Evolutionary conservation across 2,888 invertebrate species (phyloP).

Genomic region (Smittia sp.): DNA sequence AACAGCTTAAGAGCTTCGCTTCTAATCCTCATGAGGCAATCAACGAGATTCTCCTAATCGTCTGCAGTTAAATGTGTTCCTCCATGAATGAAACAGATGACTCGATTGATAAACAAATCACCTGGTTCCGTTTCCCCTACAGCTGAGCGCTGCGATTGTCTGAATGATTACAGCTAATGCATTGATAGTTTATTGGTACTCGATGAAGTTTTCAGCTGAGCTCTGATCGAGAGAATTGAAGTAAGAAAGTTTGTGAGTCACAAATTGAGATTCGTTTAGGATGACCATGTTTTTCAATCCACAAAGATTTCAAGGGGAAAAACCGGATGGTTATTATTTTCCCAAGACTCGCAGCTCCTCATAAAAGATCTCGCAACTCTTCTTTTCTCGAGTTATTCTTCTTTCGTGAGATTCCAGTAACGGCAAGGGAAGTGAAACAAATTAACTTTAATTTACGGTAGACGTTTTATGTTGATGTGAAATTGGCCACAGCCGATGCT

Average conservation of each 20-base stretch:
- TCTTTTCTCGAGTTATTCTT: neutral
- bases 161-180: neutral
- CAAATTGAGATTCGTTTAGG: too few species aligned
- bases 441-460: constrained; percentile 41
- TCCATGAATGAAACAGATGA: constrained; percentile 7
- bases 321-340: constrained; percentile 22
- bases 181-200: neutral
- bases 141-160: neutral
- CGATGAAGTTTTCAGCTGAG: too few species aligned
- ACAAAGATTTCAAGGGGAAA: neutral
- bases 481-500: neutral
- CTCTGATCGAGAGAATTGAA: too few species aligned
- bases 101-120: constrained; percentile 9
- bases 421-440: constrained; percentile 41
- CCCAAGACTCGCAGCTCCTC: neutral
- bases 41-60: neutral
- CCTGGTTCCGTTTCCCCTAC: neutral
- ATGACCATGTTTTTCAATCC: too few species aligned
- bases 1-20: neutral
- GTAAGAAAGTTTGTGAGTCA: too few species aligned
- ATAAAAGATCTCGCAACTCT: too few species aligned
- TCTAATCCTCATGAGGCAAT: neutral
- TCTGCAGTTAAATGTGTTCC: neutral
- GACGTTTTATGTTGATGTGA: constrained; percentile 29
- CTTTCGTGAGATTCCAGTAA: neutral